These are phyloP conservation scores for Elysia chlorotica DNA, from an alignment of 1,140 invertebrate genomes.

Conservation along the genomic window DNA sequence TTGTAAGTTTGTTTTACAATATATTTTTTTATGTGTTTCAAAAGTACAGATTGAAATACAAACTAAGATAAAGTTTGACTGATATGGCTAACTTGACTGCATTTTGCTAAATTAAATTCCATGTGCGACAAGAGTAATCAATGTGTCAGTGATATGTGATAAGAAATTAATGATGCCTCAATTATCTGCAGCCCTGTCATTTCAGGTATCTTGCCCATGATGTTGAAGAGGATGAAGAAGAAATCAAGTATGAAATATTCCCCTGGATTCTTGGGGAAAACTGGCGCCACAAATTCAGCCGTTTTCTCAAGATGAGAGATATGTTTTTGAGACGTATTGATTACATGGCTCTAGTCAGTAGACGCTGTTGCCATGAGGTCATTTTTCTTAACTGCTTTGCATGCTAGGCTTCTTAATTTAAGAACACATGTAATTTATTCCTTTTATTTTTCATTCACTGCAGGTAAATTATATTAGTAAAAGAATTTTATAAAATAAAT, in stretches of 20 bases:
- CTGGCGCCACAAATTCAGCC: slow-evolving; percentile 57
- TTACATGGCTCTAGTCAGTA: slow-evolving; percentile 66
- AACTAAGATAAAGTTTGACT: background rate
- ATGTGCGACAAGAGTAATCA: background rate
- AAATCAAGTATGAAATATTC: slow-evolving; percentile 65
- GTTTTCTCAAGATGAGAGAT: slow-evolving; percentile 61
- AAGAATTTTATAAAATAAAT: no score
- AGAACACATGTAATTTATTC: no score
- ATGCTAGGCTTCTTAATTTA: no score
- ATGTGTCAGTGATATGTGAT: background rate
- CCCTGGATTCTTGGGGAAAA: slow-evolving; percentile 63
- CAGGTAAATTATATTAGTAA: no score
- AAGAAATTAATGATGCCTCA: background rate
- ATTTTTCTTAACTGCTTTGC: no score
- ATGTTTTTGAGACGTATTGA: slow-evolving; percentile 64
- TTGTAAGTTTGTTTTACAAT: slow-evolving; percentile 63
- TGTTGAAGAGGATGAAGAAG: slow-evolving; percentile 70
- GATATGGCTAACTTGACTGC: background rate
- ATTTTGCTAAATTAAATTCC: background rate
- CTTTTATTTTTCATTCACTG: no score
- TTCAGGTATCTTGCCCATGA: slow-evolving; percentile 68
- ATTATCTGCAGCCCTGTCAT: background rate
- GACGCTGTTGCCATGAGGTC: slow-evolving; percentile 66
- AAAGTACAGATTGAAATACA: background rate
- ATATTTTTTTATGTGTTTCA: background rate